Conservation (phyloP, 2,797 vertebrate species). For the Pseudocheirus occidentalis region DNA sequence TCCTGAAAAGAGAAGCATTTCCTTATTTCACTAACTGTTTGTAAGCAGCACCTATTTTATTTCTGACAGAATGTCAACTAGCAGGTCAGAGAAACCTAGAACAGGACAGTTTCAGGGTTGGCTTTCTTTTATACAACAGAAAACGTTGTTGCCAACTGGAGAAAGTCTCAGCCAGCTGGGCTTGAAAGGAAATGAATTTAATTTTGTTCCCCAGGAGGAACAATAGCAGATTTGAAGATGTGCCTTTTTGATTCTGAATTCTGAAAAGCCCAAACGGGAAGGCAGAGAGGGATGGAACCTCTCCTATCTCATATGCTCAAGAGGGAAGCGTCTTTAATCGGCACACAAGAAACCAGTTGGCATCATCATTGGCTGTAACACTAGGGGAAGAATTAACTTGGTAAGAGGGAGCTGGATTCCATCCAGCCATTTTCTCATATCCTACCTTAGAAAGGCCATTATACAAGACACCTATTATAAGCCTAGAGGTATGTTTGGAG, state of each 20-base stretch:
- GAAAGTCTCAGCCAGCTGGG: conserved; percentile 53
- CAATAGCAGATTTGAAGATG: conserved; percentile 36
- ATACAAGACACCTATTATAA: not conserved
- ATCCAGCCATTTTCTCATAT: not conserved
- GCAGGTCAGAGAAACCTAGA: not conserved
- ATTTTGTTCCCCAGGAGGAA: conserved; percentile 38
- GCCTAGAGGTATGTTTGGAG: not conserved
- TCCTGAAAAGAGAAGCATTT: not conserved
- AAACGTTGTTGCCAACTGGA: conserved; percentile 10
- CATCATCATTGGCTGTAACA: not conserved
- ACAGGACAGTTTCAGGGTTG: not conserved
- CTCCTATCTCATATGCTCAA: not conserved
- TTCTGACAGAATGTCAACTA: conserved; percentile 23
- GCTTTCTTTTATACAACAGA: conserved; percentile 13
- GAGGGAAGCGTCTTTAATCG: not conserved
- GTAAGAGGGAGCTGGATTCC: not conserved
- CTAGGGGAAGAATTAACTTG: not conserved
- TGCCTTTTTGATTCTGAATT: conserved; percentile 4
- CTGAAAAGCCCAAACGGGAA: conserved; percentile 31
- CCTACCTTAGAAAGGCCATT: not conserved
- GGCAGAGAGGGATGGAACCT: not conserved
- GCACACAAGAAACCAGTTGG: not conserved
- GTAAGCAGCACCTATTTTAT: not conserved
- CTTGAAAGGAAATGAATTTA: conserved; percentile 53
- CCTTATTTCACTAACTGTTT: not conserved